Percentiles rank a stretch among this genome's conserved stretches.
Evolutionary conservation across 2,113 vertebrate species (phyloP).

Genomic region (Ceratotherium simum): DNA sequence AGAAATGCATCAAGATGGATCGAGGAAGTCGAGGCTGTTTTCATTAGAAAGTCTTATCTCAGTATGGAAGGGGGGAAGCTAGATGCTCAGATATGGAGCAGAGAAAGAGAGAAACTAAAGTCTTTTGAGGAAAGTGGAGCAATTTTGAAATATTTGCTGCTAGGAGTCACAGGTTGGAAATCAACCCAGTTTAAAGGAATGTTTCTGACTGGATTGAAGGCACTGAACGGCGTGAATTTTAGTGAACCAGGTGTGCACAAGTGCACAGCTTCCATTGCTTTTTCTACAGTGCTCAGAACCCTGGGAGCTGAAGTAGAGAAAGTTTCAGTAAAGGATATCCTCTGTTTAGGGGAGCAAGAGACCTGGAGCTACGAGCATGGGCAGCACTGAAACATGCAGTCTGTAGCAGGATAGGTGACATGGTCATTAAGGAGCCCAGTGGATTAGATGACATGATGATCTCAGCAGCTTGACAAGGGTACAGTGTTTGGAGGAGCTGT

Average conservation of each 20-base stretch:
- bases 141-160: not conserved
- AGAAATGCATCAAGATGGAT: not conserved
- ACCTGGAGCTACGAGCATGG: rapidly evolving
- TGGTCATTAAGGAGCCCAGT: not conserved
- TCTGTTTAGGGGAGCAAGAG: not conserved
- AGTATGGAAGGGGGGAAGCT: not conserved
- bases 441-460: not conserved
- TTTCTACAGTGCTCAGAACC: not conserved
- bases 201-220: not conserved
- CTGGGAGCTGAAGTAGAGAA: not conserved
- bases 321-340: not conserved
- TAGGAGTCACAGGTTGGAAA: not conserved
- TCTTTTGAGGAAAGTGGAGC: not conserved
- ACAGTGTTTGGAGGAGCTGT: not conserved
- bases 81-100: not conserved
- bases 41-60: not conserved
- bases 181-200: not conserved
- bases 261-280: not conserved
- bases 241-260: not conserved
- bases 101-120: not conserved
- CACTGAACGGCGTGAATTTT: not conserved
- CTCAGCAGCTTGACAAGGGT: constrained; percentile 4
- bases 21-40: not conserved
- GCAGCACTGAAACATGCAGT: not conserved
- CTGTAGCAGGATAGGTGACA: not conserved